Evolutionary conservation across 2,888 invertebrate genomes (phyloP).

Genomic region (Harmothoe impar): DNA sequence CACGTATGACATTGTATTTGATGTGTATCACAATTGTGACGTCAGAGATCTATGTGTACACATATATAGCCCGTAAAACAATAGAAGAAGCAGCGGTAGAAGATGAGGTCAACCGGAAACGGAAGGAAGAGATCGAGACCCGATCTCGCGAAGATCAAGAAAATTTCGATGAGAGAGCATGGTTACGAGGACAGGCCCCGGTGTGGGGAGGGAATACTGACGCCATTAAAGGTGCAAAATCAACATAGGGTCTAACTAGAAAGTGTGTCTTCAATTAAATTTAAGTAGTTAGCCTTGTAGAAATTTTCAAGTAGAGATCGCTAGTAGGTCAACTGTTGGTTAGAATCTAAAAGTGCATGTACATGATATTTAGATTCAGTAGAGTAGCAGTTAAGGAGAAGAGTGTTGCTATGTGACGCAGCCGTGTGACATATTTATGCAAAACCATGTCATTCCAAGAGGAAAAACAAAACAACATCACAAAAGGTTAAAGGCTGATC

Average conservation of each 20-base stretch:
- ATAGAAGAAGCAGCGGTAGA: slow-evolving; percentile 42
- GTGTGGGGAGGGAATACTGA: slow-evolving; percentile 49
- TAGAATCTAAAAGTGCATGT: too few species aligned
- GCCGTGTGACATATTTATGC: too few species aligned
- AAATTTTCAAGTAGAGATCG: too few species aligned
- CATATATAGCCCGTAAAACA: slow-evolving; percentile 29
- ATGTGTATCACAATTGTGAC: not conserved
- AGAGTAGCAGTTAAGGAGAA: too few species aligned
- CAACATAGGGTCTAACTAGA: not conserved
- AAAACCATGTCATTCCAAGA: too few species aligned
- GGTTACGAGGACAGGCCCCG: slow-evolving; percentile 42
- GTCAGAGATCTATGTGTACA: slow-evolving; percentile 1
- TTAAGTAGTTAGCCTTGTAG: not conserved
- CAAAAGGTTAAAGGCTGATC: too few species aligned
- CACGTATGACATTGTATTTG: too few species aligned
- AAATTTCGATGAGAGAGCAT: slow-evolving; percentile 49
- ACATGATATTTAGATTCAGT: too few species aligned
- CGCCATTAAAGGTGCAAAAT: slow-evolving; percentile 41
- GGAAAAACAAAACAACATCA: too few species aligned
- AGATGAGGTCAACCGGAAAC: not conserved
- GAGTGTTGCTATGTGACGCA: too few species aligned
- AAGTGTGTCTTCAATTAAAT: not conserved
- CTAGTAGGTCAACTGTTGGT: too few species aligned
- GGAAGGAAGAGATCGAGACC: not conserved
- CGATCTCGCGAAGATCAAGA: not conserved